A percentile compares a stretch with the other conserved stretches of the same genome.
phyloP scores from a whole-genome alignment of 2,113 vertebrate genomes.

The Vidua macroura region DNA sequence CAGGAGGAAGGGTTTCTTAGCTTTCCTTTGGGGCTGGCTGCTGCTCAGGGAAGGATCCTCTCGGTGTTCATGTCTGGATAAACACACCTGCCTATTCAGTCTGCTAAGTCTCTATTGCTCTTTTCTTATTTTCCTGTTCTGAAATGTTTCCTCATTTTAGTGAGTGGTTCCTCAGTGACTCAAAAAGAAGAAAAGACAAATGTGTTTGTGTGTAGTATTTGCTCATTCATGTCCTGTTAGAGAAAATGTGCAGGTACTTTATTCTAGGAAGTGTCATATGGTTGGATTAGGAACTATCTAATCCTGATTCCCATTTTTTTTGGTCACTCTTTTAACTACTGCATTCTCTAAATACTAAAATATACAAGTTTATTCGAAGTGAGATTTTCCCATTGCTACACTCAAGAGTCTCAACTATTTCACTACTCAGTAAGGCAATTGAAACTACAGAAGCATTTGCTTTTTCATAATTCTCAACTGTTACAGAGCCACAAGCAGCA shows the following conservation, averaged over 20 bases:
- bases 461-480: not conserved
- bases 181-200: not conserved
- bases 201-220: not conserved
- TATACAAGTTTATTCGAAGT: not conserved
- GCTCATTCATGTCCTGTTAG: not conserved
- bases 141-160: not conserved
- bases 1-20: not conserved
- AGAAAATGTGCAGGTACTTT: not conserved
- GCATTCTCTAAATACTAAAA: not conserved
- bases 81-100: not conserved
- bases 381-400: not conserved
- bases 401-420: not conserved
- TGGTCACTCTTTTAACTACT: not conserved
- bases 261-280: not conserved
- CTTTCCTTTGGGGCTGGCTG: not conserved
- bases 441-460: not conserved
- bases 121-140: not conserved
- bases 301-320: not conserved
- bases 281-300: not conserved
- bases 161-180: not conserved
- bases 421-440: not conserved
- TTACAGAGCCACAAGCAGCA: not conserved
- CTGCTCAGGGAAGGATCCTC: not conserved
- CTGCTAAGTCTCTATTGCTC: not conserved
- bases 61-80: fast-evolving